Base-by-base conservation (phyloP, 2,113 vertebrate species). In the Pelusios castaneus region DNA sequence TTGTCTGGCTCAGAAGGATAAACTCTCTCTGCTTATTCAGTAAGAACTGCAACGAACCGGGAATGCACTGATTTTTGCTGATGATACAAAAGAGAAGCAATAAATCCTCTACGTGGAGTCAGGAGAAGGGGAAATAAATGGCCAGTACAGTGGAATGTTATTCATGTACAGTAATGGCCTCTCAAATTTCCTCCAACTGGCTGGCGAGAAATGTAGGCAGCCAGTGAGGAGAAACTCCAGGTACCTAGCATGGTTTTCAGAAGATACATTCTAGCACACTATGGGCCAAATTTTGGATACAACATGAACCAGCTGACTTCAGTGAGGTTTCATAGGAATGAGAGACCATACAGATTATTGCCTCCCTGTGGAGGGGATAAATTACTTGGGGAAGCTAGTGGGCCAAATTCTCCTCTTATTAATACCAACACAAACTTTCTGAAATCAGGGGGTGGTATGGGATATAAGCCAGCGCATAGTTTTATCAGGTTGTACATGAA, bases 121-220 rank as follows among this genome's bases (percentile, higher is more conserved):
- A 87, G 27, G 63, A 75, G 94, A 93, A 67, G 45, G 24, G 84
- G 77, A 94, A 94, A 83, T 85, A 91, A 94, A 90, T 91, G 92
- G 89, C 41, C 60, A 81, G 58, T 47, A 47, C 76, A 55, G 45
- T 24, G 82, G 92, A 56, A 93, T 49, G 52, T 81, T 93, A 92
- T 75, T 75, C 41, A 27, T 12, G 25, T 76, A 43, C 41, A 76
- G 3, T 16, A 13, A 29, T 45, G 43, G 38, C 41, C 43, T 76
- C 73, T 38, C 38, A 38, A 70, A 17, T 70, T 25, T 92, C 60
- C 43, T 81, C 88, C 0, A 0, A 47, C 45, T 93, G 84, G 88
- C 92, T 90, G 90, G 90, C 56, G 55, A 96, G 38, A 56, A 80
- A 45, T 76, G 13, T 43, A 24, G 38, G 24, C 25, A 27, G 41